A percentile compares a stretch with the other conserved stretches of the same genome.
phyloP scores from a whole-genome alignment of 2,888 invertebrate species.

The Agriotes lineatus region DNA sequence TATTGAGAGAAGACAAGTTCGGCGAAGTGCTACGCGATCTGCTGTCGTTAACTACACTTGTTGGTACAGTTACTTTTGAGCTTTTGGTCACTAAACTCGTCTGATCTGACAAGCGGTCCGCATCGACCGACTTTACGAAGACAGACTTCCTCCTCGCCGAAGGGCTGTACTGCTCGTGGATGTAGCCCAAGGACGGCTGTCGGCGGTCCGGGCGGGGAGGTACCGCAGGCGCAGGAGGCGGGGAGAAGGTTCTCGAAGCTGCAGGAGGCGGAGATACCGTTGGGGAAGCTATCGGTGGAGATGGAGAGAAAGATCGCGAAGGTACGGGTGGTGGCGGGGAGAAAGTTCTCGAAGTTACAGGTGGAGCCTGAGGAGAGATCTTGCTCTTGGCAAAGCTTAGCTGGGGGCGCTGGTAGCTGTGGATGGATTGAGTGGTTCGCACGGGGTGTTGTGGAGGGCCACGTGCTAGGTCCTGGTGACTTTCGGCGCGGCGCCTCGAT shows the following conservation, averaged over 20 bases:
- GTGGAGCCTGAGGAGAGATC: not conserved
- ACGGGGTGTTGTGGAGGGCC: not conserved
- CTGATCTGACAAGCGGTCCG: conserved; percentile 21
- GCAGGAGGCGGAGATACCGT: not conserved
- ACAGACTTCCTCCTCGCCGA: conserved; percentile 49
- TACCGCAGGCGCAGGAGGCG: not conserved
- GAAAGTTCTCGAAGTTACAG: not conserved
- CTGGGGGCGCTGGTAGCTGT: conserved; percentile 1
- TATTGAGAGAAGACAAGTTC: conserved; percentile 10
- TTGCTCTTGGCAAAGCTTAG: conserved; percentile 47
- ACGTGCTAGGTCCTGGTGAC: conserved; percentile 25
- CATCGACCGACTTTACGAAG: conserved; percentile 48
- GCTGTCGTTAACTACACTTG: conserved; percentile 31
- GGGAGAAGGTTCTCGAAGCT: not conserved
- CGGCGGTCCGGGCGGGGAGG: not conserved
- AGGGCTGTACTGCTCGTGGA: conserved; percentile 63
- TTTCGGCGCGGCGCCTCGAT: conserved; percentile 21
- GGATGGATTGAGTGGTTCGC: not conserved
- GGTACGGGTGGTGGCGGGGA: not conserved
- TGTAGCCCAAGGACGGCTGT: conserved; percentile 52
- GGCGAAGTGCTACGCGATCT: conserved; percentile 34
- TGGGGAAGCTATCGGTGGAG: not conserved
- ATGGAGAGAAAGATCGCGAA: not conserved
- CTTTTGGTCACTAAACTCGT: not conserved
- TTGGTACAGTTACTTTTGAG: not conserved